A percentile compares a stretch with the other conserved stretches of the same genome.
Evolutionary conservation across 2,888 invertebrate species (phyloP).

Genomic region (Antheraea assamensis): DNA sequence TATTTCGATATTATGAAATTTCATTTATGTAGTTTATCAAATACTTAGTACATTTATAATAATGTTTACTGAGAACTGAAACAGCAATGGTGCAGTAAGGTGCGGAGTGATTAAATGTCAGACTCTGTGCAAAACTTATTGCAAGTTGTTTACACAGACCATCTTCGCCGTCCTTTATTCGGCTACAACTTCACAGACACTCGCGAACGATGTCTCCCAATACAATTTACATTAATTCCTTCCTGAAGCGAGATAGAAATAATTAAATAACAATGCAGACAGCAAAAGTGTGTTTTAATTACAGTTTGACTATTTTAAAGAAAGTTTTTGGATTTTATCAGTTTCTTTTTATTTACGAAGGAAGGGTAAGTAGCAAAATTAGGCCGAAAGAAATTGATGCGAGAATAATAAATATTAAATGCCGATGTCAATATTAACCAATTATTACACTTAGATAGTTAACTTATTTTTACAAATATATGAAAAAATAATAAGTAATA

Average conservation of each 20-base stretch:
- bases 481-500: too few relatives aligned
- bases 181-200: slow-evolving; percentile 66
- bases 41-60: background rate
- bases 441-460: background rate
- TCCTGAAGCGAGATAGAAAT: slow-evolving; percentile 42
- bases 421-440: background rate
- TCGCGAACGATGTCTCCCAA: slow-evolving; percentile 62
- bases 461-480: too few relatives aligned
- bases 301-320: slow-evolving; percentile 1
- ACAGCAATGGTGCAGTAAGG: slow-evolving; percentile 26
- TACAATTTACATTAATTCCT: slow-evolving; percentile 72
- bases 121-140: slow-evolving; percentile 65
- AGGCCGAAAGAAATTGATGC: background rate
- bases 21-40: background rate
- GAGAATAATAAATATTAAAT: slow-evolving; percentile 48
- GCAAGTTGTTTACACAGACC: slow-evolving; percentile 74
- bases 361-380: background rate
- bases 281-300: slow-evolving; percentile 28
- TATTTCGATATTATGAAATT: slow-evolving; percentile 23
- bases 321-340: background rate
- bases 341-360: background rate
- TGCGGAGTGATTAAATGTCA: slow-evolving; percentile 52
- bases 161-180: slow-evolving; percentile 71
- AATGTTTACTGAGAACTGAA: background rate
- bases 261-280: slow-evolving; percentile 39